Percentiles rank a stretch among this genome's conserved stretches.
Conservation (phyloP, 2,797 vertebrate species). For the Stomatorhinus walkeri region DNA sequence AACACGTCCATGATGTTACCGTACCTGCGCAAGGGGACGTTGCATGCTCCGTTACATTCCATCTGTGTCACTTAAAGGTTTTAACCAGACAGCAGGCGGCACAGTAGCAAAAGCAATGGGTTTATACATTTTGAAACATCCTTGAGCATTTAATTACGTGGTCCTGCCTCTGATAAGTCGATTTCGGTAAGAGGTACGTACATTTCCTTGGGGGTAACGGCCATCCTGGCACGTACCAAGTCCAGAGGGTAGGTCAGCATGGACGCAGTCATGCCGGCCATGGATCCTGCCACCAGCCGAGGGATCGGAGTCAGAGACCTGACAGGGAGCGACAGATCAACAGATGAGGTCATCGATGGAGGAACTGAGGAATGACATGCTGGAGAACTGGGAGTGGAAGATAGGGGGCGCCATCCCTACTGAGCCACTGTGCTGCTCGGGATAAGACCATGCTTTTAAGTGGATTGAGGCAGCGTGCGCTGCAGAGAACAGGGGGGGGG, state of each 20-base stretch:
- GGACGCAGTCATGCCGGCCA: conserved; percentile 85
- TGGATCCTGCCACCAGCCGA: conserved; percentile 79
- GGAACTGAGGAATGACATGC: not conserved
- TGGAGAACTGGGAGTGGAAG: not conserved
- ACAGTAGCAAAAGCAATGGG: not conserved
- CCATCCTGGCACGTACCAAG: conserved; percentile 94
- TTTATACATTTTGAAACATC: not conserved
- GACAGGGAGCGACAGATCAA: conserved; percentile 7
- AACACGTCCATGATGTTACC: conserved; percentile 93
- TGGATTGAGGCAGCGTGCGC: not conserved
- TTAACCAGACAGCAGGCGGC: not conserved
- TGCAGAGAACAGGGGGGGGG: conserved; percentile 15
- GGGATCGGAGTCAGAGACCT: conserved; percentile 83
- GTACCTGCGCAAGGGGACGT: conserved; percentile 66
- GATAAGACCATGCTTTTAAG: not conserved
- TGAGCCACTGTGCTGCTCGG: not conserved
- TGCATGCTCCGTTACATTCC: not conserved
- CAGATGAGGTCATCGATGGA: not conserved
- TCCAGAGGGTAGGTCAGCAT: conserved; percentile 92
- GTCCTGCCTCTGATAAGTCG: not conserved
- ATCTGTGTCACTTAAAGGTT: too few relatives aligned
- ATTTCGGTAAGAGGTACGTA: conserved; percentile 41
- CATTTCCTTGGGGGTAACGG: conserved; percentile 97
- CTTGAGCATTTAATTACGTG: not conserved
- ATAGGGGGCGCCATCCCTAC: not conserved